Conservation (phyloP, 1,140 invertebrate genomes). For the Pantala flavescens region DNA sequence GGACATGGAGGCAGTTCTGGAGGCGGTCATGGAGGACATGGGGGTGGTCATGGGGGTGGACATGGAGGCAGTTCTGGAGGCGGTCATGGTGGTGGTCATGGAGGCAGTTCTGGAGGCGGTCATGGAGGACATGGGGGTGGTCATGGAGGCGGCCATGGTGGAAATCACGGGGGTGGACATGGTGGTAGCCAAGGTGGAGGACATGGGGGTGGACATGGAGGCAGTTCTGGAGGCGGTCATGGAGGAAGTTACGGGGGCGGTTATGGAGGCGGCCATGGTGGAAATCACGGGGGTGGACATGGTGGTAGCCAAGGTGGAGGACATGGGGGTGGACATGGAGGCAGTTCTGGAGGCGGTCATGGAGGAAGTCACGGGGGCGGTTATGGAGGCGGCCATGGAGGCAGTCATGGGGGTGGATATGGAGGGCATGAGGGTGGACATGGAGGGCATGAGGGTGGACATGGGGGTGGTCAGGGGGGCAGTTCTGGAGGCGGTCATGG, state of each 20-base stretch:
- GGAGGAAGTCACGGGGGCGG: not conserved
- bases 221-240: not conserved
- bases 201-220: not conserved
- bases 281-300: not conserved
- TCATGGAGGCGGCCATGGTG: not conserved
- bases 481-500: not conserved
- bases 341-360: not conserved
- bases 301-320: not conserved
- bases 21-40: not conserved
- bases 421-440: slow-evolving; percentile 51
- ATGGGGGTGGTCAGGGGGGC: not conserved
- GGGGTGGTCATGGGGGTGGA: not conserved
- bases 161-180: not conserved
- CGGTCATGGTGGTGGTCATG: not conserved
- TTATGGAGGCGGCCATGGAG: not conserved
- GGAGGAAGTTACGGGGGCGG: not conserved
- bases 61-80: not conserved
- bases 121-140: not conserved
- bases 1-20: not conserved
- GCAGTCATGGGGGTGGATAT: slow-evolving; percentile 42
- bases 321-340: not conserved
- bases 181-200: not conserved
- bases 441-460: too few relatives aligned
- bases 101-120: not conserved
- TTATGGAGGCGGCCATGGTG: not conserved